Evolutionary conservation across 2,888 invertebrate species (phyloP), one percentile per base, ranked within the genome.

Genomic region (Andrena bicolor): DNA sequence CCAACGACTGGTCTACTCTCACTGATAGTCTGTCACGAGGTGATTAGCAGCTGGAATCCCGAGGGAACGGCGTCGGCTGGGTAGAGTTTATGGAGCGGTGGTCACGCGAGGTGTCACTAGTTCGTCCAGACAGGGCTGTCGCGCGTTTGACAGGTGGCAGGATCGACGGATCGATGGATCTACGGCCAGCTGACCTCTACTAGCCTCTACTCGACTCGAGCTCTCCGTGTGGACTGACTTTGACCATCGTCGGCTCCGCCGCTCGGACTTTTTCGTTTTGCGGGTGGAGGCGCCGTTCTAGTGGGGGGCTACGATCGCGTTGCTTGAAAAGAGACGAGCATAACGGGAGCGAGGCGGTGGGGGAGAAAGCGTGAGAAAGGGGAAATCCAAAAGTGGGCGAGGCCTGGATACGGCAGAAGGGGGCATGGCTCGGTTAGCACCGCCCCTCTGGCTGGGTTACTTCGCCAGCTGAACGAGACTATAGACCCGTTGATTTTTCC

Each of bases 161-260:
- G 78, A 82, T 85, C 82, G 84, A 82, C 69, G 82, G 82, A 88
- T 87, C 84, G 83, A 88, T 85, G 86, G 76, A 80, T 80, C 86
- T 71, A 26, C 41, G 72, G 51, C 71, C 70, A 81, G 65, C 81
- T 74, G 84, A 83, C 78, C 76, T 70, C 70, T 23, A 82, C 75
- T 76, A 84, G 84, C 88, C 86, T 92, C 91, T 89, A 90, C 70
- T 86, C 91, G 78, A 87, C 89, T 86, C 93, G 91, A 93, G 92
- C 91, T 93, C 93, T 90, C 92, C 90, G 92, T 91, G 91, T 90
- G 90, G 90, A 94, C 93, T 94, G 93, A 90, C 89, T 88, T 85
- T 89, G 90, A 90, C 87, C 90, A 88, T 87, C 86, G 82, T 85
- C 76, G 86, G 80, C 85, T 84, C 86, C 86, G 78, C 82, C 85